Evolutionary conservation across 2,888 invertebrate genomes (phyloP), one percentile per base, ranked within the genome.

Genomic region (Stenoptilia bipunctidactyla): DNA sequence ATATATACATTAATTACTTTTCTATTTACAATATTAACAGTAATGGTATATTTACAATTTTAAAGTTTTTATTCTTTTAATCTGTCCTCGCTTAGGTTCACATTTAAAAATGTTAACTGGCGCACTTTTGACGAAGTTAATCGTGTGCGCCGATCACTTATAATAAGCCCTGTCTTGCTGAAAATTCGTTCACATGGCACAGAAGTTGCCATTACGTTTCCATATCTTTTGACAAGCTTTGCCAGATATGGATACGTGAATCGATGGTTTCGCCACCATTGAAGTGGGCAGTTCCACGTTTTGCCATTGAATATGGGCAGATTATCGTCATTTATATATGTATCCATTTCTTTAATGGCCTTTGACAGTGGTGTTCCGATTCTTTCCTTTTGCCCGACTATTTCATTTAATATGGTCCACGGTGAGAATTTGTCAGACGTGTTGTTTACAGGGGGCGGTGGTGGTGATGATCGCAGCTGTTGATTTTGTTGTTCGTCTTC

Each of bases 111-210:
- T 4, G 36, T 47, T 2, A 45, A 12, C 41, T 47, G 42, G 0
- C 13, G n/a, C 1, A 50, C 44, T 38, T 50, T 47, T 9, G 15
- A 1, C 14, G 40, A 15, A 1, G 38, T 46, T 1, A 48, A 33
- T 20, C 41, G 38, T 1, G 46, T 45, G 1, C 50, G 42, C 5
- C 50, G 43, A 5, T 45, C 40, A 35, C 15, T 45, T 13, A 50
- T 39, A 1, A 34, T 47, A 3, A 44, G 30, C 0, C 52, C 49
- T 0, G 48, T 43, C 33, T 52, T 50, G 15, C 45, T 46, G 34
- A 49, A 50, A 8, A 53, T 42, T 6, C 49, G 39, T 38, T 50
- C 49, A 20, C 50, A 51, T 1, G 49, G 50, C n/a, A 53, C 49
- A 4, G 50, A 51, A 0, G 49, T 46, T 1, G 47, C 49, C 40